These are phyloP conservation scores for Podarcis cretensis DNA, from an alignment of 2,113 vertebrate species.

Conservation along the genomic window DNA sequence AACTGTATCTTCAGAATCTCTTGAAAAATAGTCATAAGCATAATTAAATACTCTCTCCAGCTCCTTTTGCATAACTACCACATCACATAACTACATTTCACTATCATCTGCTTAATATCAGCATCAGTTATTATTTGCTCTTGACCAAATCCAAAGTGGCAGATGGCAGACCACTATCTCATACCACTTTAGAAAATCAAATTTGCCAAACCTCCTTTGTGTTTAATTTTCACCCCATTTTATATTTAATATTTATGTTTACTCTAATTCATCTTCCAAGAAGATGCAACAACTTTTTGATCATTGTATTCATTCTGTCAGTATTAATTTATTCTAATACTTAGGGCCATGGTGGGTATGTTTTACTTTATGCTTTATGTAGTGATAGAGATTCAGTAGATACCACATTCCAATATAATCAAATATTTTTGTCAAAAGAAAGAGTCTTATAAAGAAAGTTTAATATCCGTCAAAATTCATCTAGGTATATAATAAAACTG, in stretches of 20 bases:
- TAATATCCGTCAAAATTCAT: not conserved
- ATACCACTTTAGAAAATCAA: not conserved
- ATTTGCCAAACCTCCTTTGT: not conserved
- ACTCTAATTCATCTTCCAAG: not conserved
- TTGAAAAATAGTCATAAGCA: not conserved
- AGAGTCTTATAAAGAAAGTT: not conserved
- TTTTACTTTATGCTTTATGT: not conserved
- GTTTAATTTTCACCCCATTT: not conserved
- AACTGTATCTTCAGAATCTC: not conserved
- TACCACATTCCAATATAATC: not conserved
- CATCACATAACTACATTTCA: not conserved
- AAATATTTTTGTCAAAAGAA: not conserved
- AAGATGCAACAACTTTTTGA: not conserved
- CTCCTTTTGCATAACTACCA: not conserved
- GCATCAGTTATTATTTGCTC: not conserved
- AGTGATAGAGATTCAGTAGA: not conserved
- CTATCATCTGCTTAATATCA: not conserved
- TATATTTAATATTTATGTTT: not conserved
- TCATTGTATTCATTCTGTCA: not conserved
- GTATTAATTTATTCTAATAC: not conserved
- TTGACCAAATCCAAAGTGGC: not conserved
- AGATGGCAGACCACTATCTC: not conserved
- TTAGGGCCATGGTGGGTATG: not conserved
- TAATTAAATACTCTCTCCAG: not conserved
- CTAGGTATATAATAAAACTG: not conserved